A percentile compares a stretch with the other conserved stretches of the same genome.
These are phyloP conservation scores for Xiphorhynchus elegans DNA, from an alignment of 2,113 vertebrate genomes.

Conservation along the genomic window DNA sequence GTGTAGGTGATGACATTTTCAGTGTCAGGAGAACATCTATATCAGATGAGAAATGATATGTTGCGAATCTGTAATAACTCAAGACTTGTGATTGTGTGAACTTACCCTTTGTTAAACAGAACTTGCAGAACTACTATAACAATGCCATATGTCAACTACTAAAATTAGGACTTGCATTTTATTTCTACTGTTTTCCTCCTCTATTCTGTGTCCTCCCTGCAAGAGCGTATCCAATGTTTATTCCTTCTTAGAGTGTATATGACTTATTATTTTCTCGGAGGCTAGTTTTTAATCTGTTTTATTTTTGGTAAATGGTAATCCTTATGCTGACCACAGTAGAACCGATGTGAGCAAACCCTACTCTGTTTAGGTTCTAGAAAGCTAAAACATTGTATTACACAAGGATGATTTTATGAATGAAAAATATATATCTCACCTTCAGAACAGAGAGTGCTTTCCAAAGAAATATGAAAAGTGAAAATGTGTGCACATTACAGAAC, in stretches of 20 bases:
- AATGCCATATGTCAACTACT: background rate
- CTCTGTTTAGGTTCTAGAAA: background rate
- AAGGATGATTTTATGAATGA: background rate
- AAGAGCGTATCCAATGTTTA: background rate
- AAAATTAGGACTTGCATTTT: background rate
- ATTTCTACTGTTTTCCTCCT: background rate
- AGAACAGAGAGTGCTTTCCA: background rate
- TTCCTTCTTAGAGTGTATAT: background rate
- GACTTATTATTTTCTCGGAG: background rate
- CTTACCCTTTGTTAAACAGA: background rate
- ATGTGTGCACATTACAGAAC: background rate
- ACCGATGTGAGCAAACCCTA: background rate
- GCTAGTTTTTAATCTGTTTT: background rate
- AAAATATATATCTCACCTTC: background rate
- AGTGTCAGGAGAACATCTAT: background rate
- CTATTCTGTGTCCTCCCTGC: background rate
- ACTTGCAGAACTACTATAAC: background rate
- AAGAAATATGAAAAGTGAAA: background rate
- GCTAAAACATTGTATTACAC: background rate
- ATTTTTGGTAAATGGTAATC: background rate
- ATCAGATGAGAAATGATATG: background rate
- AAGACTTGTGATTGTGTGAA: background rate
- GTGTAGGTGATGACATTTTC: conserved; percentile 37
- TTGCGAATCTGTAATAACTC: background rate
- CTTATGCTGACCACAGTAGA: background rate